A percentile compares a stretch with the other conserved stretches of the same genome.
phyloP scores from a whole-genome alignment of 2,888 invertebrate genomes.

The Disparrhopalites patrizii region DNA sequence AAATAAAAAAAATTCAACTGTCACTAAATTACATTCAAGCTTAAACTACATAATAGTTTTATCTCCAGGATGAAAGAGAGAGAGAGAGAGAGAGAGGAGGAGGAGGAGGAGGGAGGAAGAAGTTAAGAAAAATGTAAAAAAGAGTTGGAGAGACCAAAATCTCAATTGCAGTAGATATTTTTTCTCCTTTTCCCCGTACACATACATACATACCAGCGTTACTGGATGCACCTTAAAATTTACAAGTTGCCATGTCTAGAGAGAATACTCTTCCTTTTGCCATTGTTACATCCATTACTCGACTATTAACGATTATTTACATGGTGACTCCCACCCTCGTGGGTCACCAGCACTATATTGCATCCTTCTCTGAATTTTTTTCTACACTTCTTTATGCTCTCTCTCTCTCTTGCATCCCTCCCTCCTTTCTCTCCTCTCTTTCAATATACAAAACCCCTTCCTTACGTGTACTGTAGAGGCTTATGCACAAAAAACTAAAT shows the following conservation, averaged over 20 bases:
- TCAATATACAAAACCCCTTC: background rate
- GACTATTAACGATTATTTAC: constrained; percentile 25
- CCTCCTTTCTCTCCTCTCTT: background rate
- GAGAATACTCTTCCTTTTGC: constrained; percentile 6
- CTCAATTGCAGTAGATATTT: constrained; percentile 14
- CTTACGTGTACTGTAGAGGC: too few species aligned
- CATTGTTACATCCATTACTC: constrained; percentile 24
- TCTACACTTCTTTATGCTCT: too few species aligned
- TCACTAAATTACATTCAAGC: constrained; percentile 1
- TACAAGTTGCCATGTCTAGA: constrained; percentile 10
- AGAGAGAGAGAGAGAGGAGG: constrained; percentile 8
- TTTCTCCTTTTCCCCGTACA: background rate
- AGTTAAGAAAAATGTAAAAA: constrained; percentile 3
- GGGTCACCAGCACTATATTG: constrained; percentile 1
- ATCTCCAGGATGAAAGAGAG: constrained; percentile 2
- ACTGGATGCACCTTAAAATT: background rate
- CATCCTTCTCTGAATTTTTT: too few species aligned
- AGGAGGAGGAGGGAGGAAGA: too few species aligned
- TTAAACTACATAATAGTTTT: constrained; percentile 14
- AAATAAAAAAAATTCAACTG: too few species aligned
- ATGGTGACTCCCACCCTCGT: constrained; percentile 17
- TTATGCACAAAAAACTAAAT: too few species aligned
- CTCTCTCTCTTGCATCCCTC: too few species aligned
- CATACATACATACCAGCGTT: background rate
- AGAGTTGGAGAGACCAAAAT: constrained; percentile 15